Percentiles rank a stretch among this genome's conserved stretches.
phyloP scores from a whole-genome alignment of 2,113 vertebrate genomes.

The human (Homo sapiens) region DNA sequence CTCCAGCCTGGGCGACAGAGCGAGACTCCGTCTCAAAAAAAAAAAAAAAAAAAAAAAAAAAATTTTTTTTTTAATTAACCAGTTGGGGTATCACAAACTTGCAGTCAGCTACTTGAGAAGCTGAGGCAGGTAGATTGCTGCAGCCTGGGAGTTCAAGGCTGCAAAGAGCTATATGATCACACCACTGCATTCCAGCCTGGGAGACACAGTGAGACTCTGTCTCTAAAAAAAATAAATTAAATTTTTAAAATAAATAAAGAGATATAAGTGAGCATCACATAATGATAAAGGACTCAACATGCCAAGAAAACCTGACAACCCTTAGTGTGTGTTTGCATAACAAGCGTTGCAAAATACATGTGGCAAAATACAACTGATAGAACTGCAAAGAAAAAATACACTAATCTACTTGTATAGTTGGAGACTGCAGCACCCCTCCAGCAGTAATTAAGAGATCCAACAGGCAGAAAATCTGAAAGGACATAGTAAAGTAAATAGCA shows the following conservation, averaged over 20 bases:
- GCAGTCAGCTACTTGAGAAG: too few species aligned
- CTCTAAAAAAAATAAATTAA: not conserved
- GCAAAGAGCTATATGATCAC: too few species aligned
- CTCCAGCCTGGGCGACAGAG: too few species aligned
- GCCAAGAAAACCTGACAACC: not conserved
- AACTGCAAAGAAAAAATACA: not conserved
- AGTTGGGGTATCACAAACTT: too few species aligned
- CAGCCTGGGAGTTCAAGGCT: too few species aligned
- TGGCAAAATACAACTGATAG: not conserved
- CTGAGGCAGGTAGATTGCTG: too few species aligned
- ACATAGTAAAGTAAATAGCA: not conserved
- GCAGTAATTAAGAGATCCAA: not conserved
- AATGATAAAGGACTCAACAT: not conserved
- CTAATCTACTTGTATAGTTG: not conserved
- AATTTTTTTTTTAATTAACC: too few species aligned
- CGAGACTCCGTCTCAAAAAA: too few species aligned
- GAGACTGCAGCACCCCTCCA: not conserved
- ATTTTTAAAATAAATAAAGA: not conserved
- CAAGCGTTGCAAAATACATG: not conserved
- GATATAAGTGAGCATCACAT: not conserved
- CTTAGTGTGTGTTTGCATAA: not conserved
- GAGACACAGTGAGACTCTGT: not conserved
- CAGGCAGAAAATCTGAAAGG: not conserved
- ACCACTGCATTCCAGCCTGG: not conserved
- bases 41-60: too few species aligned